Conservation (phyloP, 2,888 invertebrate species). For the Drosophila mimetica region DNA sequence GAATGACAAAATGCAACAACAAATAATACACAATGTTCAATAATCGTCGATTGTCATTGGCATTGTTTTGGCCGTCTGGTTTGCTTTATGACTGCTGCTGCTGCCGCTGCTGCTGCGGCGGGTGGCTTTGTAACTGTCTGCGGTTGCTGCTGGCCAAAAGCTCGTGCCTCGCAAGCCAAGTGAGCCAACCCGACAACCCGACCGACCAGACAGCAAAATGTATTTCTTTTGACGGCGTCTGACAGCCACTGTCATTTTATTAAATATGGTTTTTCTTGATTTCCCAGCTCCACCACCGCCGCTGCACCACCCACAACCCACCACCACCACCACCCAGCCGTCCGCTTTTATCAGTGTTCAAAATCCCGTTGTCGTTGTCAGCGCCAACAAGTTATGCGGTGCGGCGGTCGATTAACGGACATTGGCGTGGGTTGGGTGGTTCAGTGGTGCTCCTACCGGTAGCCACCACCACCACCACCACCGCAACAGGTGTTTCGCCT, state of each 20-base stretch:
- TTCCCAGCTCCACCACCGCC: conserved; percentile 44
- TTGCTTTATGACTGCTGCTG: conserved; percentile 22
- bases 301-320: not conserved
- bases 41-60: conserved; percentile 75
- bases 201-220: conserved; percentile 50
- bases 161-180: conserved; percentile 75
- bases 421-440: conserved; percentile 13
- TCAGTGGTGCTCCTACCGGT: conserved; percentile 42
- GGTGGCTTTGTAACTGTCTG: conserved; percentile 35
- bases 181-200: too few species aligned
- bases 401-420: conserved; percentile 62
- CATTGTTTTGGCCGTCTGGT: conserved; percentile 54
- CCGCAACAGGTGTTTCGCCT: conserved; percentile 69
- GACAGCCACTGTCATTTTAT: conserved; percentile 80
- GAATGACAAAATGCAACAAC: conserved; percentile 75
- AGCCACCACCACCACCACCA: conserved; percentile 47
- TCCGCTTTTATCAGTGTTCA: conserved; percentile 68
- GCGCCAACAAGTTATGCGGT: conserved; percentile 75
- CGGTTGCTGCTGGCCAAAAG: conserved; percentile 21
- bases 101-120: conserved; percentile 8
- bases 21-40: conserved; percentile 64
- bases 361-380: conserved; percentile 80
- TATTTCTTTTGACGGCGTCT: conserved; percentile 75
- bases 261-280: conserved; percentile 76
- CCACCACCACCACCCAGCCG: conserved; percentile 4